These are phyloP conservation scores for Daubentonia madagascariensis DNA, from an alignment of 2,113 vertebrate genomes.

Conservation along the genomic window DNA sequence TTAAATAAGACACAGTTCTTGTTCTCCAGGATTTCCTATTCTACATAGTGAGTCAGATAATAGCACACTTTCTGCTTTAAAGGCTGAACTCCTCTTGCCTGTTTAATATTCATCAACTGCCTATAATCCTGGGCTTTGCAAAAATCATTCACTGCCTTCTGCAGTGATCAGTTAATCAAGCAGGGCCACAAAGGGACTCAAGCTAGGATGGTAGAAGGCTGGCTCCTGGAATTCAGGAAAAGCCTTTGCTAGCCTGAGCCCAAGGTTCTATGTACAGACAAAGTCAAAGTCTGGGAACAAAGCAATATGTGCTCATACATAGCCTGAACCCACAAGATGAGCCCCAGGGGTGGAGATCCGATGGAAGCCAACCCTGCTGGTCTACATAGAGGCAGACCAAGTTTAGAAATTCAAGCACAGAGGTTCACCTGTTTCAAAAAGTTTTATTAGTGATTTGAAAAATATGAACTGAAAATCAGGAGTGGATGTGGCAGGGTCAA, in stretches of 20 bases:
- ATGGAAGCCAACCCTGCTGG: neutral
- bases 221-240: constrained; percentile 13
- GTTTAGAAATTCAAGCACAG: neutral
- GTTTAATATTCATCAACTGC: constrained; percentile 66
- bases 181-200: neutral
- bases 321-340: neutral
- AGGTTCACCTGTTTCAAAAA: constrained; percentile 6
- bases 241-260: neutral
- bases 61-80: constrained; percentile 46
- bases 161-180: constrained; percentile 68
- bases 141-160: constrained; percentile 66
- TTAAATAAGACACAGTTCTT: constrained; percentile 45
- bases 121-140: constrained; percentile 52
- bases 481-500: neutral
- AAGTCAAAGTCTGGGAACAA: neutral
- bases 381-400: neutral
- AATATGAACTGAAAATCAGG: neutral
- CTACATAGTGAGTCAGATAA: constrained; percentile 21
- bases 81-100: constrained; percentile 24
- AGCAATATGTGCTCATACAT: neutral
- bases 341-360: neutral
- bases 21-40: constrained; percentile 1
- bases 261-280: neutral
- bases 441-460: neutral
- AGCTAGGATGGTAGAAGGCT: neutral